Conservation (phyloP, 2,797 vertebrate genomes). For the Poeciliopsis paucimaculata region DNA sequence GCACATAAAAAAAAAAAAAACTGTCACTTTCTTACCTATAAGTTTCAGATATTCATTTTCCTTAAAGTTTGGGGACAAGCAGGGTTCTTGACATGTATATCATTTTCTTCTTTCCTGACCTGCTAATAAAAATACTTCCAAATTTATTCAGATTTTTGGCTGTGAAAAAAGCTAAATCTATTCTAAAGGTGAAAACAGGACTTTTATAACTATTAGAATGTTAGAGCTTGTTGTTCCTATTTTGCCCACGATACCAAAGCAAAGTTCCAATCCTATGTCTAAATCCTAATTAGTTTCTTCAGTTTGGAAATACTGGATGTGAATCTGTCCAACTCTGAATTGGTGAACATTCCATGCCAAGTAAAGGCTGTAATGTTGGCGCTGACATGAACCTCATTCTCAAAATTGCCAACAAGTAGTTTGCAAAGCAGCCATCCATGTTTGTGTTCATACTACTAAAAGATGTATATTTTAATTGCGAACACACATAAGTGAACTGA, state of each 20-base stretch:
- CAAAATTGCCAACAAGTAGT: neutral
- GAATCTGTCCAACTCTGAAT: neutral
- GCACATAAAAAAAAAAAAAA: constrained; percentile 40
- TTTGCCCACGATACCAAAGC: neutral
- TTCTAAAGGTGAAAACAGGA: neutral
- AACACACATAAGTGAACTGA: no score
- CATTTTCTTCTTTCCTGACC: neutral
- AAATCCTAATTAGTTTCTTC: neutral
- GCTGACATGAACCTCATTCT: neutral
- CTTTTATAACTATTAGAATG: neutral
- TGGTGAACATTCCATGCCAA: neutral
- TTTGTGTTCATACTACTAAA: neutral
- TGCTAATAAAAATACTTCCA: neutral
- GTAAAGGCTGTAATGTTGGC: neutral
- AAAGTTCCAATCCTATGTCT: neutral
- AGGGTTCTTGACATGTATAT: neutral
- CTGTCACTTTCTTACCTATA: constrained; percentile 36
- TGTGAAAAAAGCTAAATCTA: neutral
- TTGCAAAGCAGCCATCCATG: neutral
- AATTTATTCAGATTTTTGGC: neutral
- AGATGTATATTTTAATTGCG: neutral
- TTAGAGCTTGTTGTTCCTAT: neutral
- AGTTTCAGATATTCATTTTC: constrained; percentile 17
- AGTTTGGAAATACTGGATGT: neutral
- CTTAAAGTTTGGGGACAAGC: neutral